Base-by-base conservation (phyloP, 2,888 invertebrate species). In the Sinotaia quadrata region DNA sequence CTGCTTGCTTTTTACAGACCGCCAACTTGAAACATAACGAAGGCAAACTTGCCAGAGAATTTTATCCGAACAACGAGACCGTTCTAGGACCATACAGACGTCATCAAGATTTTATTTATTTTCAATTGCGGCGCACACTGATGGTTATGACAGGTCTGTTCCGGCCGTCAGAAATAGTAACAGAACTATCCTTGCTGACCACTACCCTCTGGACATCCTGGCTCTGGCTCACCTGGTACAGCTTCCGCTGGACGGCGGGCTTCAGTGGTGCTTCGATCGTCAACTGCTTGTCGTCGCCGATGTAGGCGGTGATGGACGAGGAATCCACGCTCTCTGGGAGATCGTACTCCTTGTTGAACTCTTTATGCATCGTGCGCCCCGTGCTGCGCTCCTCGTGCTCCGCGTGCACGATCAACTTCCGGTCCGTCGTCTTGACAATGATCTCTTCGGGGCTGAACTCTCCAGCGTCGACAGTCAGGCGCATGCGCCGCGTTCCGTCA, bases 271-370 rank as follows among this genome's bases (percentile, higher is more conserved):
- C 88, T 71, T 88, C 87, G n/a, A 88, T 81, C 33, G 84, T 82
- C 52, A 88, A 76, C 68, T 84, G 82, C 5, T 85, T 85, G 54
- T 87, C 86, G 49, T 86, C 87, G 10, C 82, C 82, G 63, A 87
- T 81, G 67, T 84, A 84, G 18, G 88, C 88, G 1, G 83, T 83
- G 34, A 88, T 86, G 7, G 82, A 79, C 44, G 84, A 79, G 33
- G 86, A 85, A 69, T 87, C 87, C 21, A 88, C 87, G 63, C 80
- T 78, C 51, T 84, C 85, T 2, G 88, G 88, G 33, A 88, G 77
- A 69, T 87, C 88, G 71, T 87, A 88, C 71, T 88, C 87, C 67
- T 87, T 85, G 70, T 85, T 87, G 72, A 87, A 87, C 68, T 87
- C 87, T 67, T 85, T 85, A 73, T 86, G 84, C 61, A 87, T 79